Evolutionary conservation across 2,888 invertebrate genomes (phyloP).

Genomic region (Ommatoiulus sabulosus): DNA sequence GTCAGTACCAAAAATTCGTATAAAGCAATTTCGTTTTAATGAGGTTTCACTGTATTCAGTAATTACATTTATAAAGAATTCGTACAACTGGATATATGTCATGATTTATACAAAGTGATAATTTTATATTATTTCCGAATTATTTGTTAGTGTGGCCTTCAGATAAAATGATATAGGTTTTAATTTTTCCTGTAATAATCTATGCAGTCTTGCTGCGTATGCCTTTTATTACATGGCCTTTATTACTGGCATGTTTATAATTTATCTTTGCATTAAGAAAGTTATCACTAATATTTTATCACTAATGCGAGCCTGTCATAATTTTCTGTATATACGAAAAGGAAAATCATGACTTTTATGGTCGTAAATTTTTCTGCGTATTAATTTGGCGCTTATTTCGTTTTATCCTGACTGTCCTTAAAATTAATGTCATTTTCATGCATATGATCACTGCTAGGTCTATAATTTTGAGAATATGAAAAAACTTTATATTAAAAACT

Average conservation of each 20-base stretch:
- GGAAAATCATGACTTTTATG: not conserved
- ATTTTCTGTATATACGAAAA: no score
- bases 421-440: not conserved
- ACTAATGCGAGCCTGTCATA: not conserved
- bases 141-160: no score
- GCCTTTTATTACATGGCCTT: not conserved
- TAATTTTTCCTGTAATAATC: not conserved
- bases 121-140: no score
- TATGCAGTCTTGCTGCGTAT: not conserved
- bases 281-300: not conserved
- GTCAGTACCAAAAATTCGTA: no score
- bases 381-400: not conserved
- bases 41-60: no score
- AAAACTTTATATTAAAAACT: no score
- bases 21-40: no score
- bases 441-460: not conserved
- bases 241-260: not conserved
- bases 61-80: no score
- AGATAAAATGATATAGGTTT: not conserved
- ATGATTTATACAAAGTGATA: no score
- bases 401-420: not conserved
- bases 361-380: not conserved
- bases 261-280: not conserved
- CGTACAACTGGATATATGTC: no score
- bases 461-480: not conserved